A percentile compares a stretch with the other conserved stretches of the same genome.
phyloP scores from a whole-genome alignment of 2,797 vertebrate species.

The Pangasius djambal region DNA sequence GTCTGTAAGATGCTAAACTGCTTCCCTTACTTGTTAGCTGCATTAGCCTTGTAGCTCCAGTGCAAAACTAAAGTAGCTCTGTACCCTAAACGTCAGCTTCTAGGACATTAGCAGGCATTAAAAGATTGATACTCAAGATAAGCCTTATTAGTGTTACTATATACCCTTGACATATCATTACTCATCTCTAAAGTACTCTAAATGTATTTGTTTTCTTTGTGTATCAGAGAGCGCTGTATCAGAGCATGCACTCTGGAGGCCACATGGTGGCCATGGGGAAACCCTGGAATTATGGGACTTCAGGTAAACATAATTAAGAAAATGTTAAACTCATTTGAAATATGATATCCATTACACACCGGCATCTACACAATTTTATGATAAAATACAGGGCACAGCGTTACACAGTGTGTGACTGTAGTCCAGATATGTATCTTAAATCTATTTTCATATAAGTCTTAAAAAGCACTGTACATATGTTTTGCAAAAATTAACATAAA shows the following conservation, averaged over 20 bases:
- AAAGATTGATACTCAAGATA: neutral
- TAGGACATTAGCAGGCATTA: neutral
- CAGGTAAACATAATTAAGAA: slow-evolving; percentile 70
- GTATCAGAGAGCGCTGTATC: slow-evolving; percentile 82
- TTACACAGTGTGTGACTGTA: neutral
- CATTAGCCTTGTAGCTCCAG: neutral
- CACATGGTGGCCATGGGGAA: slow-evolving; percentile 79
- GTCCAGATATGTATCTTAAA: neutral
- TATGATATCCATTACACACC: neutral
- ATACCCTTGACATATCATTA: neutral
- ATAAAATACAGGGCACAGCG: neutral
- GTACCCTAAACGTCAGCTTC: neutral
- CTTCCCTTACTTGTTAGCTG: neutral
- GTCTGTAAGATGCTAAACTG: neutral
- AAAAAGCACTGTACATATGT: neutral
- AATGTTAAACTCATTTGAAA: neutral
- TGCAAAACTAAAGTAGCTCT: neutral
- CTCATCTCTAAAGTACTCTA: neutral
- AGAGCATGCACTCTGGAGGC: slow-evolving; percentile 78
- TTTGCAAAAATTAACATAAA: neutral
- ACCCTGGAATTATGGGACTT: slow-evolving; percentile 71
- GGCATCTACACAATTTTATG: neutral
- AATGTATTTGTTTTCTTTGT: neutral
- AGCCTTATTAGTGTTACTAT: neutral
- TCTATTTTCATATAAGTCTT: neutral